phyloP scores from a whole-genome alignment of 2,113 vertebrate genomes.

The Casuarius casuarius region DNA sequence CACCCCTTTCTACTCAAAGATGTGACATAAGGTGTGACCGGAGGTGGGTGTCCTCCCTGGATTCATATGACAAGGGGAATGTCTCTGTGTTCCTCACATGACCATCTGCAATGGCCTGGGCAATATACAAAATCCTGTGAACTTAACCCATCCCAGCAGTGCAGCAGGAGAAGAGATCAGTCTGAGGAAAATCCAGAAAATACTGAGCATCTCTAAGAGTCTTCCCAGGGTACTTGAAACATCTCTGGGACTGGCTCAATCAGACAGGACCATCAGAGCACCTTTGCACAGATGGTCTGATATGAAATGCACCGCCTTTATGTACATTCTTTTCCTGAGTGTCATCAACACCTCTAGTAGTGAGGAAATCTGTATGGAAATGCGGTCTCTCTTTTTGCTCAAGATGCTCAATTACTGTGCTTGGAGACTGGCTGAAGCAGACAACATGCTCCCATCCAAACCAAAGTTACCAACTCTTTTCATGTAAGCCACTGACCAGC shows the following conservation, averaged over 20 bases:
- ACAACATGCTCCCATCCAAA: neutral
- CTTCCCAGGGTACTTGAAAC: neutral
- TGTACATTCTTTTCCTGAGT: neutral
- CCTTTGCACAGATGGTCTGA: neutral
- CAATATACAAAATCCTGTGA: neutral
- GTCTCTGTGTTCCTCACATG: neutral
- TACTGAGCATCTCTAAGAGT: neutral
- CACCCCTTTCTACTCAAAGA: neutral
- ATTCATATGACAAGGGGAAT: neutral
- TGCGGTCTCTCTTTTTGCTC: neutral
- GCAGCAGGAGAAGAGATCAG: neutral
- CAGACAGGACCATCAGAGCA: neutral
- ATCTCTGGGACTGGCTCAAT: neutral
- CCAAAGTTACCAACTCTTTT: neutral
- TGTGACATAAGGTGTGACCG: neutral
- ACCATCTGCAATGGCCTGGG: neutral
- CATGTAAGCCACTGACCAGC: rapidly evolving
- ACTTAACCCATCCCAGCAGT: neutral
- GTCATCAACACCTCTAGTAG: neutral
- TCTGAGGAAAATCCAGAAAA: neutral
- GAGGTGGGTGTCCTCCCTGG: neutral
- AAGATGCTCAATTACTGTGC: neutral
- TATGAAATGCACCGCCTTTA: neutral
- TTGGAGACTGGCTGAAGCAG: neutral
- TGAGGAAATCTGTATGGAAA: neutral